These are phyloP conservation scores for Ctenomys sociabilis DNA, from an alignment of 2,113 vertebrate species.

Conservation along the genomic window DNA sequence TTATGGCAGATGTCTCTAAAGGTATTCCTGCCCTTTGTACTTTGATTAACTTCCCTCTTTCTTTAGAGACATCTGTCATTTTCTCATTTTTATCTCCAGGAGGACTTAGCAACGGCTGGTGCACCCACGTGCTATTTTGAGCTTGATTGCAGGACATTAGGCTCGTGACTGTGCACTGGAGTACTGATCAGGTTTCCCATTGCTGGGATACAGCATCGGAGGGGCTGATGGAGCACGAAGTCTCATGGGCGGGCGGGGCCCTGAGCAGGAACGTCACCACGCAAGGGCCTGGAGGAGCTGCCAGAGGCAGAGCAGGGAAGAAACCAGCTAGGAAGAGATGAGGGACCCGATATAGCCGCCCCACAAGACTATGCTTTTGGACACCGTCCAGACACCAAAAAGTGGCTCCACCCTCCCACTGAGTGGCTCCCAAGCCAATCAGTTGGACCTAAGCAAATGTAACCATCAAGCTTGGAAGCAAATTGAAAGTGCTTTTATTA, in stretches of 20 bases:
- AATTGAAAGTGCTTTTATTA: background rate
- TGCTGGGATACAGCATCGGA: background rate
- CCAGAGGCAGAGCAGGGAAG: background rate
- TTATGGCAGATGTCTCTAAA: no score
- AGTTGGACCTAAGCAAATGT: background rate
- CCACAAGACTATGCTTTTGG: background rate
- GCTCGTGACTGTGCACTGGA: background rate
- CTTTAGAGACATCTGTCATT: no score
- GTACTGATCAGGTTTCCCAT: background rate
- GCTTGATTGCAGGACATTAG: background rate
- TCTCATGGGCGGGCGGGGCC: background rate
- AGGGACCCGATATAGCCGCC: background rate
- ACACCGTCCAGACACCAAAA: background rate
- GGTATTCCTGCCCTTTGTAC: no score
- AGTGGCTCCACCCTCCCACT: background rate
- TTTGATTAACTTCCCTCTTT: no score
- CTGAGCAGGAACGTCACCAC: background rate
- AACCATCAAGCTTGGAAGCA: background rate
- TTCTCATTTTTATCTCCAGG: background rate
- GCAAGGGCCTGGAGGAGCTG: background rate
- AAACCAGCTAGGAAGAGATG: background rate
- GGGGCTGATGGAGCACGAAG: background rate
- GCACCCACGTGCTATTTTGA: background rate
- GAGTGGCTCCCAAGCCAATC: background rate
- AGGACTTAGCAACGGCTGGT: background rate